Conservation (phyloP, 2,113 vertebrate genomes). For the Paedocypris sp. region DNA sequence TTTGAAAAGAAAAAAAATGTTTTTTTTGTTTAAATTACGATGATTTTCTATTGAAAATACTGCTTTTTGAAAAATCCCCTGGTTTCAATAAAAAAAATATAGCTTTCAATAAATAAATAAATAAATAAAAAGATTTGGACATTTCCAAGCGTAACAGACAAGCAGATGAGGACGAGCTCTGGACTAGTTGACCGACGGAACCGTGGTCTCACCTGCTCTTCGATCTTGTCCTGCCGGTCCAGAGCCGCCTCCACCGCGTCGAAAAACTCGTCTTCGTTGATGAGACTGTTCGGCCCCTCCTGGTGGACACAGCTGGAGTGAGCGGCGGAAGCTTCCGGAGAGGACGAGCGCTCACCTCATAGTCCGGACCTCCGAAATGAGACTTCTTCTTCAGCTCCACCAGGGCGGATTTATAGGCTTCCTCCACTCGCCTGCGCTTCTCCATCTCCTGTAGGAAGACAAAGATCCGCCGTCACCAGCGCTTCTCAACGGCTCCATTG, state of each 20-base stretch:
- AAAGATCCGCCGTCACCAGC: not conserved
- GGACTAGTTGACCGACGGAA: too few relatives aligned
- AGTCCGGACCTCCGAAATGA: slow-evolving; percentile 95
- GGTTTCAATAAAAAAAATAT: too few relatives aligned
- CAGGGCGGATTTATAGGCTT: slow-evolving; percentile 81
- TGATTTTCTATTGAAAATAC: too few relatives aligned
- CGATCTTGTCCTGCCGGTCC: slow-evolving; percentile 96
- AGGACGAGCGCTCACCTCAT: slow-evolving; percentile 66
- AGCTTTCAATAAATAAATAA: too few relatives aligned
- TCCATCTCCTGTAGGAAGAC: slow-evolving; percentile 71
- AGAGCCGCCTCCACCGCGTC: slow-evolving; percentile 96
- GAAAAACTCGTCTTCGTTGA: slow-evolving; percentile 98
- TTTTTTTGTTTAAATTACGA: too few relatives aligned
- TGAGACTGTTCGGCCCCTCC: slow-evolving; percentile 97
- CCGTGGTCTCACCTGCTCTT: slow-evolving; percentile 76
- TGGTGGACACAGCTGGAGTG: slow-evolving; percentile 40
- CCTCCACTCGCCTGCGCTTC: slow-evolving; percentile 81
- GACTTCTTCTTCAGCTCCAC: slow-evolving; percentile 93
- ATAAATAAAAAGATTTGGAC: too few relatives aligned
- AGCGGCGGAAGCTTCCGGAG: too few relatives aligned
- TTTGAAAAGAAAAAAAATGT: too few relatives aligned
- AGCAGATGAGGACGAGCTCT: too few relatives aligned
- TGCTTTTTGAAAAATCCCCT: too few relatives aligned
- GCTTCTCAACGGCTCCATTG: not conserved
- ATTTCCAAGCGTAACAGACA: too few relatives aligned